These are phyloP conservation scores for Drosophila kikkawai DNA, from an alignment of 1,140 invertebrate species.

Conservation along the genomic window DNA sequence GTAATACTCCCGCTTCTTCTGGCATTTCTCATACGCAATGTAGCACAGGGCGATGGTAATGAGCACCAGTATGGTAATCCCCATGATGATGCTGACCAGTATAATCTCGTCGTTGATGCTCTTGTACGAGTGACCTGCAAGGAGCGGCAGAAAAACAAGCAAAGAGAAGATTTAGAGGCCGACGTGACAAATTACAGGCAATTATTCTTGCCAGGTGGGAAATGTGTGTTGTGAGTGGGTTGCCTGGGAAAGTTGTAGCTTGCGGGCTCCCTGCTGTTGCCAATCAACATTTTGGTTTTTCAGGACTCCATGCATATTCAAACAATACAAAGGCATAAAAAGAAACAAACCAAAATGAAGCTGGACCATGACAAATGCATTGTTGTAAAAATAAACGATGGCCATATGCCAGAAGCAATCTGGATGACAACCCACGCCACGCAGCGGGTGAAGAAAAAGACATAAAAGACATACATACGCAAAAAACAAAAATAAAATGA, in stretches of 20 bases:
- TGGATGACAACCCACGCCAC: slow-evolving; percentile 19
- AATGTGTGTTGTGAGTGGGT: background rate
- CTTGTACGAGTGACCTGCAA: slow-evolving; percentile 89
- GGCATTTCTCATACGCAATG: slow-evolving; percentile 91
- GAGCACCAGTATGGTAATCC: slow-evolving; percentile 91
- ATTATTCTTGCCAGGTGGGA: slow-evolving; percentile 56
- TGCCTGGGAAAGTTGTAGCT: background rate
- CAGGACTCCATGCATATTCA: slow-evolving; percentile 67
- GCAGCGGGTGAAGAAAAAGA: background rate
- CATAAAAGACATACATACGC: slow-evolving; percentile 21
- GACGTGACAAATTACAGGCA: slow-evolving; percentile 57
- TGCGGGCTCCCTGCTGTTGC: slow-evolving; percentile 11
- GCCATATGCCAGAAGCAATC: slow-evolving; percentile 43
- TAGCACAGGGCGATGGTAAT: slow-evolving; percentile 93
- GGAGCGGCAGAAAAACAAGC: slow-evolving; percentile 21
- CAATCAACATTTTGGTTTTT: slow-evolving; percentile 19
- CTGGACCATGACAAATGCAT: slow-evolving; percentile 58
- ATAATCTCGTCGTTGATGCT: slow-evolving; percentile 94
- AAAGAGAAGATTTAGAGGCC: slow-evolving; percentile 35
- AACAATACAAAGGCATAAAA: slow-evolving; percentile 19
- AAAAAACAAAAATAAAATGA: slow-evolving; percentile 46
- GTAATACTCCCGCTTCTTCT: slow-evolving; percentile 85
- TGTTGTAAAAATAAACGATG: slow-evolving; percentile 61
- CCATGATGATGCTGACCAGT: slow-evolving; percentile 94
- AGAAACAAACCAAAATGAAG: slow-evolving; percentile 10